A percentile compares a stretch with the other conserved stretches of the same genome.
These are phyloP conservation scores for Silvanus unidentatus DNA, from an alignment of 2,888 invertebrate genomes.

Conservation along the genomic window DNA sequence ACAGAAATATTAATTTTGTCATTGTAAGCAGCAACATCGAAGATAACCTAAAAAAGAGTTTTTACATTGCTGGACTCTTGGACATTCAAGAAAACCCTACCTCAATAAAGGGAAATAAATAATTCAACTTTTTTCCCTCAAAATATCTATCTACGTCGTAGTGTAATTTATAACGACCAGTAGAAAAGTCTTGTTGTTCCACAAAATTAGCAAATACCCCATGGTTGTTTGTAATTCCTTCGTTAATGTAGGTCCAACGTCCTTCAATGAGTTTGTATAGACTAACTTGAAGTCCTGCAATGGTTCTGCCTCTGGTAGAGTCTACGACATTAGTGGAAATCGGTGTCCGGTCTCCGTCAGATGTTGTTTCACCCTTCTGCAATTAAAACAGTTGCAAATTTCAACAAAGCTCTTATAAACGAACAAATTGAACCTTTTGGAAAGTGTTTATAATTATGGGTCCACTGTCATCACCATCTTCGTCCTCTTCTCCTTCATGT, in stretches of 20 bases:
- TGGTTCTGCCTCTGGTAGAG: conserved; percentile 62
- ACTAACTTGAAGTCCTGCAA: conserved; percentile 59
- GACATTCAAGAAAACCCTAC: conserved; percentile 39
- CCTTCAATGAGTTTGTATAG: conserved; percentile 60
- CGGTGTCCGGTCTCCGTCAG: conserved; percentile 46
- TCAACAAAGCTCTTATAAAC: neutral
- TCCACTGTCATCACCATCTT: conserved; percentile 11
- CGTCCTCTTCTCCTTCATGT: conserved; percentile 26
- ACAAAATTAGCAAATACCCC: conserved; percentile 63
- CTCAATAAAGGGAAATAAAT: conserved; percentile 73
- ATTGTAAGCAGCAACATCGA: conserved; percentile 57
- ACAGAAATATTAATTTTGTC: conserved; percentile 73
- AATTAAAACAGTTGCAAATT: neutral
- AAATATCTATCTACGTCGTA: conserved; percentile 72
- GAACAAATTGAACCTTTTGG: no score
- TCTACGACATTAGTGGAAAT: conserved; percentile 74
- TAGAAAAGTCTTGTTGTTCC: conserved; percentile 53
- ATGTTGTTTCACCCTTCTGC: neutral
- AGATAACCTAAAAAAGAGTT: conserved; percentile 55
- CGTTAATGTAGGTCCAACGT: conserved; percentile 63
- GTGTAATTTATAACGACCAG: conserved; percentile 67
- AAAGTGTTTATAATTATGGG: conserved; percentile 7
- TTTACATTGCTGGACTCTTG: neutral
- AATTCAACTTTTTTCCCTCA: conserved; percentile 52
- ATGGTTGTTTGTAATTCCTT: conserved; percentile 57